Evolutionary conservation across 2,113 vertebrate species (phyloP).

Genomic region (Gopherus evgoodei): DNA sequence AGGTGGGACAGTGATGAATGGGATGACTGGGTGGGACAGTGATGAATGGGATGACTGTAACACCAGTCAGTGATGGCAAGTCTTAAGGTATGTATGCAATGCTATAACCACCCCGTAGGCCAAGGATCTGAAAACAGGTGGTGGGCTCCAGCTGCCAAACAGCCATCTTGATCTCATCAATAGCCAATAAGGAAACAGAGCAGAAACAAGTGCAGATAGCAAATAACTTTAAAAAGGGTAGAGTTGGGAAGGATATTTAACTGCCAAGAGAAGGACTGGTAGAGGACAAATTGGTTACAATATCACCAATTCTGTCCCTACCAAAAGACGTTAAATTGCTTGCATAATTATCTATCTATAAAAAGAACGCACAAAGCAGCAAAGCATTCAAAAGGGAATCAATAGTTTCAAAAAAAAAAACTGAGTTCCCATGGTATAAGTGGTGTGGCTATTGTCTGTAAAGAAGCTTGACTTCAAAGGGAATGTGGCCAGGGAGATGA

Average conservation of each 20-base stretch:
- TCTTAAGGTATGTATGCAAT: accelerated
- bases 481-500: background rate
- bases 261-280: background rate
- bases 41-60: background rate
- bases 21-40: background rate
- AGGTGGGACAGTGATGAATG: background rate
- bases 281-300: background rate
- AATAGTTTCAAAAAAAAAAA: background rate
- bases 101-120: background rate
- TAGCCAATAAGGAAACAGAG: conserved; percentile 26
- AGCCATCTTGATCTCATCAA: conserved; percentile 41
- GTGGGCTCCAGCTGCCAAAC: background rate
- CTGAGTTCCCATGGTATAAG: background rate
- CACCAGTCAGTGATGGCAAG: background rate
- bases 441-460: background rate
- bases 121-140: background rate
- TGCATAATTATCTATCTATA: background rate
- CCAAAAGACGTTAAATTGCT: background rate
- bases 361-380: background rate
- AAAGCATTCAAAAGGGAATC: background rate
- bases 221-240: conserved; percentile 32
- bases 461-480: background rate
- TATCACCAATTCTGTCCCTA: background rate
- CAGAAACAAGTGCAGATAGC: conserved; percentile 55
- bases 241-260: background rate